These are phyloP conservation scores for Tangara arthus DNA, from an alignment of 2,797 vertebrate species.

Conservation along the genomic window DNA sequence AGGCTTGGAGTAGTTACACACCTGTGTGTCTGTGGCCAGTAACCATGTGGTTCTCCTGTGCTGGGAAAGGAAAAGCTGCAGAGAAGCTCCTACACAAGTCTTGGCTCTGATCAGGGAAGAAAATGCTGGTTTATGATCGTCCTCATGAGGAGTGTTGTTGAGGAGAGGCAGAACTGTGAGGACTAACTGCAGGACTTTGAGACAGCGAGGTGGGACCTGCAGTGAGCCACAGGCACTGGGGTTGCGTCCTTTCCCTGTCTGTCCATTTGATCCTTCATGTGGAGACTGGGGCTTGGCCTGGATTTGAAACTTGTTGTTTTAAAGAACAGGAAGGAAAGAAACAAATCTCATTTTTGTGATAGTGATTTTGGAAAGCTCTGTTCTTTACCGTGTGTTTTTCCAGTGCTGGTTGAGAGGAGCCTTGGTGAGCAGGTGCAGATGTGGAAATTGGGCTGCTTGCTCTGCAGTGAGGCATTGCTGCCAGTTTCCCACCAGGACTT, in stretches of 20 bases:
- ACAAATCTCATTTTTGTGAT: background rate
- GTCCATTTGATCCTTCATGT: fast-evolving
- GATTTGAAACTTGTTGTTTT: background rate
- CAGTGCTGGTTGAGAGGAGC: background rate
- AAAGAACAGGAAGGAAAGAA: background rate
- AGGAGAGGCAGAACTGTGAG: background rate
- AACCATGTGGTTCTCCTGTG: background rate
- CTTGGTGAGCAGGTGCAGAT: background rate
- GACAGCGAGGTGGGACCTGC: background rate
- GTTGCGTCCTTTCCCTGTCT: background rate
- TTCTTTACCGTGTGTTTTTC: background rate
- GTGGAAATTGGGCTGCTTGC: background rate
- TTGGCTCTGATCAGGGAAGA: background rate
- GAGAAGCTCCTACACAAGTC: background rate
- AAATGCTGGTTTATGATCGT: background rate
- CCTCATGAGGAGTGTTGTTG: background rate
- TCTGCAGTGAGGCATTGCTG: background rate
- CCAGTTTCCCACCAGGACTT: background rate
- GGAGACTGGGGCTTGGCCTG: background rate
- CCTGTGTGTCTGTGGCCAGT: background rate
- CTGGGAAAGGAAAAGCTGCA: background rate
- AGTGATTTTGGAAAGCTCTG: background rate
- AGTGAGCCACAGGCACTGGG: background rate
- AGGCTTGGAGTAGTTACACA: background rate
- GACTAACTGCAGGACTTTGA: background rate